Conservation (phyloP, 1,140 invertebrate genomes). For the Ridgeia piscesae region DNA sequence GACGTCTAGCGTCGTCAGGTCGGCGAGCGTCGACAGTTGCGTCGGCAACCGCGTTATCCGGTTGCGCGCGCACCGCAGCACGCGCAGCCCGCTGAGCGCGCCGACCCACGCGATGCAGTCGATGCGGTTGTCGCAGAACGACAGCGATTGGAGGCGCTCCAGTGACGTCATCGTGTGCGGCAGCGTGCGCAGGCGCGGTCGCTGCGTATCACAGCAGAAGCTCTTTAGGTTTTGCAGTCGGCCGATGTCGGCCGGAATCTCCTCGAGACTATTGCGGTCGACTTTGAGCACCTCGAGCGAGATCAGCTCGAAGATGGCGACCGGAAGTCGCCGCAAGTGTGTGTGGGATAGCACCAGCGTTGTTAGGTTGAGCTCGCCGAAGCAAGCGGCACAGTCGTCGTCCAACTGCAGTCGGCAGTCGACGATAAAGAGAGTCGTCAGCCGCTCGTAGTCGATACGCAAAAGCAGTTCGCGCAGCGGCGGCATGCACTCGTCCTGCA, state of each 20-base stretch:
- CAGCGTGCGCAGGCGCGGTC: slow-evolving; percentile 27
- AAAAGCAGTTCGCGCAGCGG: slow-evolving; percentile 21
- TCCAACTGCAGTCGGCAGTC: slow-evolving; percentile 27
- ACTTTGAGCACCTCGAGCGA: slow-evolving; percentile 29
- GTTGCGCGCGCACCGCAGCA: slow-evolving; percentile 30
- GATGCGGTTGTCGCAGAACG: slow-evolving; percentile 32
- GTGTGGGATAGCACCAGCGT: slow-evolving; percentile 32
- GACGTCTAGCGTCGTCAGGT: slow-evolving; percentile 29
- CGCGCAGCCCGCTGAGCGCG: slow-evolving; percentile 22
- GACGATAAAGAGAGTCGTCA: slow-evolving; percentile 28
- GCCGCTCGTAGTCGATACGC: slow-evolving; percentile 21
- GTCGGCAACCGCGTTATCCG: slow-evolving; percentile 27
- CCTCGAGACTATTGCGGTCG: slow-evolving; percentile 29
- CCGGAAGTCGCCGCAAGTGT: slow-evolving; percentile 28
- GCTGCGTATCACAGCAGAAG: slow-evolving; percentile 30
- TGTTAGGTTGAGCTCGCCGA: slow-evolving; percentile 21
- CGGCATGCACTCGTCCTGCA: slow-evolving; percentile 32
- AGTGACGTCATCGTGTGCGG: slow-evolving; percentile 27
- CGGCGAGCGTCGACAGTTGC: slow-evolving; percentile 28
- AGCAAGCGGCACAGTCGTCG: slow-evolving; percentile 17
- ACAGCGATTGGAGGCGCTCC: slow-evolving; percentile 21
- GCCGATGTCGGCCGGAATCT: slow-evolving; percentile 28
- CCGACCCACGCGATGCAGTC: slow-evolving; percentile 30
- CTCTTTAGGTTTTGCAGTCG: slow-evolving; percentile 22
- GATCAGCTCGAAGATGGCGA: slow-evolving; percentile 25